Evolutionary conservation across 53 echinoderm and acorn worm genomes (phyloP), one percentile per base, ranked within the genome.

Genomic region (Mesocentrotus franciscanus): DNA sequence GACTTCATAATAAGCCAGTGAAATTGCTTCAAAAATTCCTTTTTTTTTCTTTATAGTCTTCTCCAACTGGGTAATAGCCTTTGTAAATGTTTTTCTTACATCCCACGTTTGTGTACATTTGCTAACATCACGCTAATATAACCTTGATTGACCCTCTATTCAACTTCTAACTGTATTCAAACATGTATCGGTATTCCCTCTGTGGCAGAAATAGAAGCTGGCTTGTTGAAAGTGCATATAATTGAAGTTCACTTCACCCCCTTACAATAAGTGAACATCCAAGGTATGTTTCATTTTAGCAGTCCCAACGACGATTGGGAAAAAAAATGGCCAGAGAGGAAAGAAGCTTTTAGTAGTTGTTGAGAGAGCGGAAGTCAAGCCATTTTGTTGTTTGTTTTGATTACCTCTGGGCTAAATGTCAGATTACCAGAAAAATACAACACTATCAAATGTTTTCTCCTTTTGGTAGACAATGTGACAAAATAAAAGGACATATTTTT

Each of bases 401-500:
- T 92, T 93, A 93, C 83, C 93, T 61, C 13, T 83, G 79, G 92
- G 93, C 81, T 56, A 93, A 83, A 93, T 56, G 92, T 92, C 92
- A 92, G 92, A 71, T 74, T 74, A 92, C 56, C 92, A 74, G 64
- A 72, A 91, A 91, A 91, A 64, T 91, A 91, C 91, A 91, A 91
- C 91, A 91, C 91, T 91, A 91, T 91, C 91, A 91, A 91, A 91
- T 33, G 66, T 61, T 49, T 91, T 66, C 39, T 58, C n/a, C 87
- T 56, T 49, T 58, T 87, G 87, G 87, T 58, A 87, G 56, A 59
- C 42, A 81, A 12, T 87, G 87, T 87, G 87, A 57, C 87, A 87
- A 87, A 57, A 58, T n/a, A 87, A 87, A 85, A 87, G 87, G 87
- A 58, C 56, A 87, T 87, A 87, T 87, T 87, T 87, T 87, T 87